Percentiles rank a stretch among this genome's conserved stretches.
Conservation (phyloP, 2,113 vertebrate species). For the Istiophorus platypterus region DNA sequence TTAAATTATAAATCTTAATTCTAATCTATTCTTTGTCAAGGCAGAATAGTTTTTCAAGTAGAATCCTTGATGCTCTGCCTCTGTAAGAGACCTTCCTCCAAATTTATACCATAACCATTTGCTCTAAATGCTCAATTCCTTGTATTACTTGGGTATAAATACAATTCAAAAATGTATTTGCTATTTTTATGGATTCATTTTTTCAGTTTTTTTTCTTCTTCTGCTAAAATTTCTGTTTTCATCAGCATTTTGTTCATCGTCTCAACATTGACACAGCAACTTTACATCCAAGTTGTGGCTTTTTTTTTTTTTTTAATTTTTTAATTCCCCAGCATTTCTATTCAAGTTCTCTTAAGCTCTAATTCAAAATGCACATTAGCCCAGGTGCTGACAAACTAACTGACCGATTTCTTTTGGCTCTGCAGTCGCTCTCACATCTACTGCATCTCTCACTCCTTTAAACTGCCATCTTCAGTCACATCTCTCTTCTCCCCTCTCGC, state of each 20-base stretch:
- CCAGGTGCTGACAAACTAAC: slow-evolving; percentile 3
- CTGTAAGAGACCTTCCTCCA: too few relatives aligned
- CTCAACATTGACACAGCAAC: not conserved
- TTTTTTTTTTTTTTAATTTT: not conserved
- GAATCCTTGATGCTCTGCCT: too few relatives aligned
- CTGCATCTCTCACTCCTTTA: slow-evolving; percentile 8
- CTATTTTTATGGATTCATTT: too few relatives aligned
- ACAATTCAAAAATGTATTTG: too few relatives aligned
- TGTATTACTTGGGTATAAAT: too few relatives aligned
- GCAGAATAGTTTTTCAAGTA: too few relatives aligned
- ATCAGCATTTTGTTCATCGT: not conserved
- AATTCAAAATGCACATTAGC: slow-evolving; percentile 6
- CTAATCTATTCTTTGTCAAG: too few relatives aligned
- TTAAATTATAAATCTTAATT: too few relatives aligned
- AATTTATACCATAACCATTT: too few relatives aligned
- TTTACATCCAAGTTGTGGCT: not conserved
- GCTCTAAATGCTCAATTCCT: too few relatives aligned
- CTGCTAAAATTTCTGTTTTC: not conserved
- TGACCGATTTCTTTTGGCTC: not conserved
- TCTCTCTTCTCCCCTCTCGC: slow-evolving; percentile 20
- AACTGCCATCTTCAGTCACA: slow-evolving; percentile 38
- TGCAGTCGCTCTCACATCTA: not conserved
- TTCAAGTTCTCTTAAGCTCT: not conserved
- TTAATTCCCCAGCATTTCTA: not conserved
- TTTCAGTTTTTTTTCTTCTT: not conserved